Evolutionary conservation across 2,888 invertebrate genomes (phyloP).

Genomic region (Rambutsinella grinnellia): DNA sequence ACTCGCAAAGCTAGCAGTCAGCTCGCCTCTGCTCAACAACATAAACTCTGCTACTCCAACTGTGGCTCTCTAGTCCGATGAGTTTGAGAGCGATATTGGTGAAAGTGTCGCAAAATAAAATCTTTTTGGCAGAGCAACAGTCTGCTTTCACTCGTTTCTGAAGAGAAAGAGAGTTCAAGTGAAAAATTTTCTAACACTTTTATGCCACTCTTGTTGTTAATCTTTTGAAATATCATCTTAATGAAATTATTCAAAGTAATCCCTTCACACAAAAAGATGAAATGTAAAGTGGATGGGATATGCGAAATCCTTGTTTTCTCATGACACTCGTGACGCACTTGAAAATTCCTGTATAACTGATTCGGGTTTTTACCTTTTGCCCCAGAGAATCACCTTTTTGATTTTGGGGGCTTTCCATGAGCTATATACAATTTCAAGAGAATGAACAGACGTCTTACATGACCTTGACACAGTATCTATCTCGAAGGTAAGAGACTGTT

Average conservation of each 20-base stretch:
- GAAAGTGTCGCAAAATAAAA: no score
- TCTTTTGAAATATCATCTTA: no score
- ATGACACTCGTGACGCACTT: not conserved
- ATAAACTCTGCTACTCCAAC: no score
- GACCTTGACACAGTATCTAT: constrained; percentile 55
- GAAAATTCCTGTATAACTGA: not conserved
- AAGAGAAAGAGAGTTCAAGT: no score
- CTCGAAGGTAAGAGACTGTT: not conserved
- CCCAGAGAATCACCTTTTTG: not conserved
- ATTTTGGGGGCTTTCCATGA: not conserved
- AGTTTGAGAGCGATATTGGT: no score
- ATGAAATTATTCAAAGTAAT: not conserved
- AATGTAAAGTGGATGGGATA: not conserved
- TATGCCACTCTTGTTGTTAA: no score
- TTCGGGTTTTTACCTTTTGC: not conserved
- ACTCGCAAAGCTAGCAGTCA: not conserved
- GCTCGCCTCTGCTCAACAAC: no score
- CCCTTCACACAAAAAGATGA: not conserved
- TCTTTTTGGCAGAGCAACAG: no score
- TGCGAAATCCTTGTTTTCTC: not conserved
- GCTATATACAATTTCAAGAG: constrained; percentile 5
- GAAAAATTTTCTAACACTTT: no score
- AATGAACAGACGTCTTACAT: constrained; percentile 23
- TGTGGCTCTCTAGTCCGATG: no score
- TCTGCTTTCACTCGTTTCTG: no score